Conservation (phyloP, 1,140 invertebrate genomes). For the Gonatopus flavifemur region DNA sequence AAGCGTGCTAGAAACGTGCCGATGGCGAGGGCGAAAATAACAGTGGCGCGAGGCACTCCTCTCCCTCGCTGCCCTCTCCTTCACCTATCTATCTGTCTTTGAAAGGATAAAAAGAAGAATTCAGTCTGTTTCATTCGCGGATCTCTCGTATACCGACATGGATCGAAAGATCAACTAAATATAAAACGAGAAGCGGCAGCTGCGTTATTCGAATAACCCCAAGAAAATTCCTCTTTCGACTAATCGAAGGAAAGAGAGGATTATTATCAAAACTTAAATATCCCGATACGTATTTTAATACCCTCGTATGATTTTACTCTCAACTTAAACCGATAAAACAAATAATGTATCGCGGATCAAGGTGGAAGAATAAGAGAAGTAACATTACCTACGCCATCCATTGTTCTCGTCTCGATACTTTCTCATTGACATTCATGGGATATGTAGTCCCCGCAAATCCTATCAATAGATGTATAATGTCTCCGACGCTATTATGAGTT, state of each 20-base stretch:
- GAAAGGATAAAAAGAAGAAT: slow-evolving; percentile 17
- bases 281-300: too few relatives aligned
- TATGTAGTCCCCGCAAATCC: slow-evolving; percentile 26
- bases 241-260: too few relatives aligned
- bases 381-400: slow-evolving; percentile 33
- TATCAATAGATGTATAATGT: slow-evolving; percentile 42
- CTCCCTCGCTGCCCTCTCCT: too few relatives aligned
- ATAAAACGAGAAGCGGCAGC: too few relatives aligned
- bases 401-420: slow-evolving; percentile 32
- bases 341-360: slow-evolving; percentile 37
- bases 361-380: too few relatives aligned
- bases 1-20: slow-evolving; percentile 7
- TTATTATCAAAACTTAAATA: too few relatives aligned
- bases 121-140: slow-evolving; percentile 34
- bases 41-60: slow-evolving; percentile 20
- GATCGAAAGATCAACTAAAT: slow-evolving; percentile 53
- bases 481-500: slow-evolving; percentile 45
- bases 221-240: background rate
- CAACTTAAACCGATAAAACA: slow-evolving; percentile 25
- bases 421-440: slow-evolving; percentile 40
- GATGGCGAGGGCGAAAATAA: slow-evolving; percentile 42
- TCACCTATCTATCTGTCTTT: too few relatives aligned
- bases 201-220: slow-evolving; percentile 9
- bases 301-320: too few relatives aligned
- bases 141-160: slow-evolving; percentile 38